Evolutionary conservation across 2,797 vertebrate species (phyloP).

Genomic region (Hydrocynus forskahlii): DNA sequence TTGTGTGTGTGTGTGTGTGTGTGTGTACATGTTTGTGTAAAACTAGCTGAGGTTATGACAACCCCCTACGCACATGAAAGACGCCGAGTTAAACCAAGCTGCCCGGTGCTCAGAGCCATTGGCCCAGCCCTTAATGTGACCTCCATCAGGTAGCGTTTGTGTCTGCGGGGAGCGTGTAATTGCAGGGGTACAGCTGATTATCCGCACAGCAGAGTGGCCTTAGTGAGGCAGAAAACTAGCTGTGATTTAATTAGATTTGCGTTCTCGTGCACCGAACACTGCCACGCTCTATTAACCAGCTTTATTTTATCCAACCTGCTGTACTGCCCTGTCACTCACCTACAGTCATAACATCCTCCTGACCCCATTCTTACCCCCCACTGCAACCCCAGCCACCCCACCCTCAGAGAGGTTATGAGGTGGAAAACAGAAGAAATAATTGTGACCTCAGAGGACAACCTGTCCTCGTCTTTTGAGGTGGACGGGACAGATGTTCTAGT

Average conservation of each 20-base stretch:
- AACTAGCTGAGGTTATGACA: conserved; percentile 34
- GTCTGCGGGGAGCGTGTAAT: conserved; percentile 45
- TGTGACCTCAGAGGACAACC: background rate
- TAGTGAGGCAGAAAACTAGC: conserved; percentile 49
- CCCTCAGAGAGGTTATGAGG: background rate
- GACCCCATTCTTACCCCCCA: conserved; percentile 38
- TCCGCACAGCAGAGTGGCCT: conserved; percentile 17
- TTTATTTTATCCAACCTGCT: conserved; percentile 67
- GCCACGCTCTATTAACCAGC: conserved; percentile 64
- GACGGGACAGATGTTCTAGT: background rate
- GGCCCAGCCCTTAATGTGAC: conserved; percentile 47
- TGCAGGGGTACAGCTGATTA: conserved; percentile 46
- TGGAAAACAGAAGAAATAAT: background rate
- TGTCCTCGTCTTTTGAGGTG: background rate
- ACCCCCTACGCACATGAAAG: conserved; percentile 32
- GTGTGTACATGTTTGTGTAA: conserved; percentile 15
- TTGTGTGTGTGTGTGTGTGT: too few species aligned
- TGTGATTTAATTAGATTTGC: conserved; percentile 68
- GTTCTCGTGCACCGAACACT: conserved; percentile 62
- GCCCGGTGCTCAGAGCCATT: conserved; percentile 27
- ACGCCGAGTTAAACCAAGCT: conserved; percentile 31
- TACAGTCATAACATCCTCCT: conserved; percentile 74
- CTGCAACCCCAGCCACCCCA: conserved; percentile 12
- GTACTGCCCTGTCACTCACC: conserved; percentile 66
- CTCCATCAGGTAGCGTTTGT: conserved; percentile 48